Conservation (phyloP, 1,140 invertebrate genomes). For the Bombus sylvicola region DNA sequence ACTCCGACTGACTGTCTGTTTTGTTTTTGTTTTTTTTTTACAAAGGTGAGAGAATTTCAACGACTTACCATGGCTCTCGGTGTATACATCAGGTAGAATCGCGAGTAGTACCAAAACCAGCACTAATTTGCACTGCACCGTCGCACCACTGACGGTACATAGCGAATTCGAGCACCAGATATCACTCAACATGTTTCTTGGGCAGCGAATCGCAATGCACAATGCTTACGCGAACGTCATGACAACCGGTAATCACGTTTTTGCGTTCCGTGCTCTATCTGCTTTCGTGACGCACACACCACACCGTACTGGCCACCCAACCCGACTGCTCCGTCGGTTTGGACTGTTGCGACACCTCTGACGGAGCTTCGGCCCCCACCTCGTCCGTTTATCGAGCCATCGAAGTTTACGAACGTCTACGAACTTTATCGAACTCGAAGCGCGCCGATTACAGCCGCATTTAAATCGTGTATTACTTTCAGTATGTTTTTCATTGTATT, state of each 20-base stretch:
- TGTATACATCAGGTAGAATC: slow-evolving; percentile 62
- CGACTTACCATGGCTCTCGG: slow-evolving; percentile 75
- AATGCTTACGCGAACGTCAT: slow-evolving; percentile 71
- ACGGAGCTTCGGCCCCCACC: slow-evolving; percentile 13
- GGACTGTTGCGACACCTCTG: slow-evolving; percentile 64
- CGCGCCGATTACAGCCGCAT: slow-evolving; percentile 4
- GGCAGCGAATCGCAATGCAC: slow-evolving; percentile 42
- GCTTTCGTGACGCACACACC: slow-evolving; percentile 62
- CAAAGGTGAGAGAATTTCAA: not conserved
- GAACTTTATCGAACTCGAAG: slow-evolving; percentile 30
- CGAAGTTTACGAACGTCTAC: slow-evolving; percentile 31
- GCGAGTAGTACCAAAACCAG: slow-evolving; percentile 69
- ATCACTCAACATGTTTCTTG: slow-evolving; percentile 75
- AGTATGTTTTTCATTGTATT: not conserved
- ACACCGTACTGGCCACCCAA: slow-evolving; percentile 71
- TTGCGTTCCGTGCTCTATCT: slow-evolving; percentile 31
- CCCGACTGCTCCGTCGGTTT: slow-evolving; percentile 59
- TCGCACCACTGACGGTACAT: slow-evolving; percentile 58
- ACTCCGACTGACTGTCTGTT: not conserved
- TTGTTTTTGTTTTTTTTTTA: not conserved
- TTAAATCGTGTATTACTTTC: not conserved
- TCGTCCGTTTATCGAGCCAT: slow-evolving; percentile 32
- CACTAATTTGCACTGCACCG: slow-evolving; percentile 73
- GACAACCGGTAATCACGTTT: slow-evolving; percentile 58
- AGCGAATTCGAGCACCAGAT: slow-evolving; percentile 69